Percentiles rank a stretch among this genome's conserved stretches.
phyloP scores from a whole-genome alignment of 53 echinoderm and acorn worm genomes.

The Antedon mediterranea region DNA sequence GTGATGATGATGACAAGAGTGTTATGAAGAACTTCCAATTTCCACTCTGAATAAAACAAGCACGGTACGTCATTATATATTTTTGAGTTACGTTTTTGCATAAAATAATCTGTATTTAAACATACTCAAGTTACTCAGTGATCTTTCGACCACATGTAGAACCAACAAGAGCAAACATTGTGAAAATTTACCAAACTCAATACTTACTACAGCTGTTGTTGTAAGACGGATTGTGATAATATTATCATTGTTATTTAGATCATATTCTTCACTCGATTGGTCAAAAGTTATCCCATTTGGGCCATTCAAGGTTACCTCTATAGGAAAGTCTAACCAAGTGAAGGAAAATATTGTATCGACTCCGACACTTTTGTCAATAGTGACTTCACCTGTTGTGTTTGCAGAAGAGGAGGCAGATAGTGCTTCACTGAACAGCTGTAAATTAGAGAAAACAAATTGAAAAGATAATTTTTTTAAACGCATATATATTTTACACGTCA shows the following conservation, averaged over 20 bases:
- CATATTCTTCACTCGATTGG: conserved; percentile 7
- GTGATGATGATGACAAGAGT: too few species aligned
- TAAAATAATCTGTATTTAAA: background rate
- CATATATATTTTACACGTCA: too few species aligned
- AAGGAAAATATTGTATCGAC: conserved; percentile 19
- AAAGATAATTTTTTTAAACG: too few species aligned
- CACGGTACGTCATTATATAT: background rate
- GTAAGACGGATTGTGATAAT: conserved; percentile 17
- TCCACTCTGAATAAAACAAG: conserved; percentile 4
- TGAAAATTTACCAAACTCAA: too few species aligned
- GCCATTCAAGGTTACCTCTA: background rate
- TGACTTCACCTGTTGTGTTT: background rate
- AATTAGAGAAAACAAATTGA: too few species aligned
- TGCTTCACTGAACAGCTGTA: background rate
- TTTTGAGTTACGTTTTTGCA: background rate
- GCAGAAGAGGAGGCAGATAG: background rate
- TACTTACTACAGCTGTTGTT: conserved; percentile 10
- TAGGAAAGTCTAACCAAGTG: conserved; percentile 14
- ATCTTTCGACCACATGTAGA: too few species aligned
- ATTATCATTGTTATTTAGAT: conserved; percentile 1
- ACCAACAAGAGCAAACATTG: too few species aligned
- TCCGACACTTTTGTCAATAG: conserved; percentile 20
- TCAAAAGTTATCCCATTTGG: conserved; percentile 5
- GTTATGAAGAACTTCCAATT: conserved; percentile 18
- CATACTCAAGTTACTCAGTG: too few species aligned